Base-by-base conservation (phyloP, 2,888 invertebrate species). In the Fragum whitleyi region DNA sequence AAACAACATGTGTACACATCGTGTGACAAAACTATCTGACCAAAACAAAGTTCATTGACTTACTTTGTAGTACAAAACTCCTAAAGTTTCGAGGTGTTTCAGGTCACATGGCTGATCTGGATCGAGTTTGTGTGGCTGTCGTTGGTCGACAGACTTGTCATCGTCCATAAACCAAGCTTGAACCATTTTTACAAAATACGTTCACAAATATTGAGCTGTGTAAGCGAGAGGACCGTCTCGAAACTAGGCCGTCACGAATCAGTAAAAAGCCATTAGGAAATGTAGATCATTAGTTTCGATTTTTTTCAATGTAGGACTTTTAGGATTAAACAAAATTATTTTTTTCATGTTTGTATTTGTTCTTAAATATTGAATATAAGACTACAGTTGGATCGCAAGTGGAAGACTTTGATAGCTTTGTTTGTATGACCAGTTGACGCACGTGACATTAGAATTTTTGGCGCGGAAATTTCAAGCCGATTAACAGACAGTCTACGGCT, bases 21-120 rank as follows among this genome's bases (percentile, higher is more conserved):
- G 5, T 51, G 2, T n/a, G n/a, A 16, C 5, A 51, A 3, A n/a
- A 51, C 51, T 7, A 51, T 16, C 19, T 14, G 3, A 21, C 21
- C n/a, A 16, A 16, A 51, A 21, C 51, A 23, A 61, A 26, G 29
- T 28, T 61, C n/a, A 16, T 36, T 36, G 29, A 14, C 32, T 55
- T 47, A 98, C 98, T 95, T 96, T 95, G 94, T 97, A 97, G 94
- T 98, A 97, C 94, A 98, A 96, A 14, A 98, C 98, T n/a, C 98
- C 98, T 39, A 97, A 96, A 92, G 95, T 94, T 83, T 94, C 96
- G 68, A 98, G 95, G 77, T 96, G 95, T 0, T 96, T 95, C 0
- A 97, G 86, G 0, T 95, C 94, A 28, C 98, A 87, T 88, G 95
- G 96, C 91, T 96, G 94, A 1, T 97, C 96, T 0, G 98, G 98